These are phyloP conservation scores for Corythornis madagascariensis DNA, from an alignment of 2,113 vertebrate genomes.

Conservation along the genomic window DNA sequence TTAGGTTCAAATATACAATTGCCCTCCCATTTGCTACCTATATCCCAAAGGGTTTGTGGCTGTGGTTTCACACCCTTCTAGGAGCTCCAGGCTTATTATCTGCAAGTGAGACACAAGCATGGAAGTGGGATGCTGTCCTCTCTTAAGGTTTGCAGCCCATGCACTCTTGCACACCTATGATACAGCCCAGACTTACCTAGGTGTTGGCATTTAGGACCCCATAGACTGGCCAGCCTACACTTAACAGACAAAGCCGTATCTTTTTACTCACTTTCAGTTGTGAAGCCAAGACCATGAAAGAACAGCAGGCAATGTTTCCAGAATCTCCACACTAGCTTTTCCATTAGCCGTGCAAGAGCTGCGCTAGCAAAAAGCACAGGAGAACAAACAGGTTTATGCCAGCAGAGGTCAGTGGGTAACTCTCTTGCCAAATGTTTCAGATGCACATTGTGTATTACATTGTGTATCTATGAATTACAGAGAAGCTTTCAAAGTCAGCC, in stretches of 20 bases:
- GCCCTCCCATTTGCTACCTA: fast-evolving
- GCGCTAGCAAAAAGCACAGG: background rate
- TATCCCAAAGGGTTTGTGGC: background rate
- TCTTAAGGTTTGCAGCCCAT: background rate
- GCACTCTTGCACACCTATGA: fast-evolving
- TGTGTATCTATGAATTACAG: background rate
- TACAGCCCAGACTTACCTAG: background rate
- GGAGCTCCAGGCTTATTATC: background rate
- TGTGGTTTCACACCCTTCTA: background rate
- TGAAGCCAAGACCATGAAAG: background rate
- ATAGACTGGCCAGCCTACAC: background rate
- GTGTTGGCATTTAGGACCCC: background rate
- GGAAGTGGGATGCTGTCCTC: background rate
- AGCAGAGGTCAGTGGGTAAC: conserved; percentile 56
- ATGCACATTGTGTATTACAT: background rate
- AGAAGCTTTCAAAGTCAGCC: background rate
- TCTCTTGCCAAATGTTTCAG: background rate
- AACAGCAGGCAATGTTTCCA: background rate
- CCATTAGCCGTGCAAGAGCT: background rate
- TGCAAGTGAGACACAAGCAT: background rate
- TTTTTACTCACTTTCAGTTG: background rate
- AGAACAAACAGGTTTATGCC: conserved; percentile 16
- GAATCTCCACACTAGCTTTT: background rate
- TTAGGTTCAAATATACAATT: background rate
- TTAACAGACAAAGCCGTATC: background rate